phyloP scores from a whole-genome alignment of 2,888 invertebrate genomes.

The Podabrus alpinus region DNA sequence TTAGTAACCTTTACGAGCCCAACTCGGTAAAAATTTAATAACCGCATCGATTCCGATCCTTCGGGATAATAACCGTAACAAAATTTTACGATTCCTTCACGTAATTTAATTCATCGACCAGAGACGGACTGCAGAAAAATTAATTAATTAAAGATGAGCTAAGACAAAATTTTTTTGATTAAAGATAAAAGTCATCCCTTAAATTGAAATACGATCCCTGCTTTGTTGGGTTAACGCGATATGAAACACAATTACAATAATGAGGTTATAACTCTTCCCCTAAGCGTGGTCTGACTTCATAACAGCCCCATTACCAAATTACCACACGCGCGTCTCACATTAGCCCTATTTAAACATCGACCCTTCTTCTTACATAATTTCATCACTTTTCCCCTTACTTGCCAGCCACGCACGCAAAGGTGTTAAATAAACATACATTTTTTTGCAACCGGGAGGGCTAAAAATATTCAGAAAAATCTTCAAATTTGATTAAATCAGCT shows the following conservation, averaged over 20 bases:
- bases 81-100: background rate
- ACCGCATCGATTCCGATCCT: background rate
- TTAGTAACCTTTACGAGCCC: background rate
- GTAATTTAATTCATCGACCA: background rate
- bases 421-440: background rate
- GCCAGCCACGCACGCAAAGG: conserved; percentile 22
- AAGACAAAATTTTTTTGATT: background rate
- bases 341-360: conserved; percentile 39
- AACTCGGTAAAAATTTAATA: background rate
- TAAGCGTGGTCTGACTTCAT: conserved; percentile 35
- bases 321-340: conserved; percentile 43
- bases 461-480: no score
- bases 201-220: conserved; percentile 2
- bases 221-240: conserved; percentile 1
- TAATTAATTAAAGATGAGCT: background rate
- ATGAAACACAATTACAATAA: conserved; percentile 36
- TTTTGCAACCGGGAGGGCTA: no score
- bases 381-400: conserved; percentile 21
- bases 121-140: background rate
- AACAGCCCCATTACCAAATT: conserved; percentile 44
- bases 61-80: background rate
- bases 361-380: conserved; percentile 30
- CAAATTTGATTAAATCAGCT: no score
- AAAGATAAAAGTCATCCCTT: background rate
- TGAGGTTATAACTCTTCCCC: conserved; percentile 38